Evolutionary conservation across 2,888 invertebrate species (phyloP).

Genomic region (Strigamia crassipes): DNA sequence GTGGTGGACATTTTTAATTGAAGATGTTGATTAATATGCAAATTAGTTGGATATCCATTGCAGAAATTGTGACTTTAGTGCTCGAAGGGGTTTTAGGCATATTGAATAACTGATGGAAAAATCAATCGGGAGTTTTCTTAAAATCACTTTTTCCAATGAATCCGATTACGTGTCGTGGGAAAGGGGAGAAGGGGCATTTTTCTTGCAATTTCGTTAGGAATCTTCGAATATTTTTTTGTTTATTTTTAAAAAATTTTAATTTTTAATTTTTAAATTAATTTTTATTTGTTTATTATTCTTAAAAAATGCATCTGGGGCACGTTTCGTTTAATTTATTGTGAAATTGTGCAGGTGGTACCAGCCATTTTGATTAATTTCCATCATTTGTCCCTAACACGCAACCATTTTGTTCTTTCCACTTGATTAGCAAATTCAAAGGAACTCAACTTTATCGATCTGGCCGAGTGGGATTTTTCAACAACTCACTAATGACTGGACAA

Average conservation of each 20-base stretch:
- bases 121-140: constrained; percentile 24
- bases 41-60: constrained; percentile 35
- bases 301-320: constrained; percentile 11
- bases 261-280: background rate
- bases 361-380: constrained; percentile 42
- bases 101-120: constrained; percentile 39
- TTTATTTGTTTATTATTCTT: background rate
- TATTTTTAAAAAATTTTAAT: background rate
- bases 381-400: constrained; percentile 40
- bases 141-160: background rate
- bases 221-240: too few relatives aligned
- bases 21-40: constrained; percentile 42
- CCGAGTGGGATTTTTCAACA: constrained; percentile 36
- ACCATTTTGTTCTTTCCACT: constrained; percentile 42
- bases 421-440: constrained; percentile 42
- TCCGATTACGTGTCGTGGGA: too few relatives aligned
- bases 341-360: constrained; percentile 42
- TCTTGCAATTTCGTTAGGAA: too few relatives aligned
- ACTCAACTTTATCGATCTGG: constrained; percentile 40
- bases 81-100: constrained; percentile 12
- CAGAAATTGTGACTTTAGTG: constrained; percentile 22
- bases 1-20: constrained; percentile 28
- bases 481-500: constrained; percentile 41
- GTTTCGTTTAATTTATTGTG: constrained; percentile 34
- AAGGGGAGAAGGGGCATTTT: too few relatives aligned